Conservation (phyloP, 2,888 invertebrate species). For the Melanostoma mellinum region DNA sequence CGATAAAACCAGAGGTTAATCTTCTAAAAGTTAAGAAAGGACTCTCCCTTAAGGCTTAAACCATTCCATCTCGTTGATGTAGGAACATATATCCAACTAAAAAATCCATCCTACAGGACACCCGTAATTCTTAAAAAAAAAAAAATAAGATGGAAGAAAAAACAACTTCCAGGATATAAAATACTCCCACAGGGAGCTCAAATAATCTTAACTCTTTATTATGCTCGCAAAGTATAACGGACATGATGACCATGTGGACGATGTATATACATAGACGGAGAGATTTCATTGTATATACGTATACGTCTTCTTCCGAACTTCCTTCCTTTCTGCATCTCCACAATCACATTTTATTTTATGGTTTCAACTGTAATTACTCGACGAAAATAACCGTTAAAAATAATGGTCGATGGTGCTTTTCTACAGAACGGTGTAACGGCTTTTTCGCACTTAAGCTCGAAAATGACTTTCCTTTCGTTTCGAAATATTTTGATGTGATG, state of each 20-base stretch:
- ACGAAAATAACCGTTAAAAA: constrained; percentile 72
- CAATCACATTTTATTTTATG: constrained; percentile 71
- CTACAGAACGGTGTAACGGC: constrained; percentile 59
- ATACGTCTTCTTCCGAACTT: not conserved
- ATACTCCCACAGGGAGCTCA: constrained; percentile 1
- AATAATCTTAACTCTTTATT: constrained; percentile 30
- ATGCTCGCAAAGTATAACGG: constrained; percentile 5
- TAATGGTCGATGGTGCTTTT: constrained; percentile 65
- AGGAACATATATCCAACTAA: no score
- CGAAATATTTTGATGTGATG: constrained; percentile 65
- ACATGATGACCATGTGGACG: constrained; percentile 33
- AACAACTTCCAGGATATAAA: not conserved
- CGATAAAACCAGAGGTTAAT: no score
- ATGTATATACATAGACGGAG: constrained; percentile 1
- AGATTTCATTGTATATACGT: not conserved
- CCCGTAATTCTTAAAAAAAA: no score
- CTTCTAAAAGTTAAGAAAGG: no score
- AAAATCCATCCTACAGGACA: no score
- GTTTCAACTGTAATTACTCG: constrained; percentile 72
- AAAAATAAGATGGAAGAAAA: not conserved
- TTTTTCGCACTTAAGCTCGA: constrained; percentile 67
- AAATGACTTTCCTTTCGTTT: constrained; percentile 71
- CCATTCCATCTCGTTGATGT: no score
- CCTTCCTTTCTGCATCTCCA: constrained; percentile 33
- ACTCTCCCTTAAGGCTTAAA: no score